Evolutionary conservation across 2,113 vertebrate species (phyloP), one percentile per base, ranked within the genome.

Genomic region (Neopipo cinnamomea): DNA sequence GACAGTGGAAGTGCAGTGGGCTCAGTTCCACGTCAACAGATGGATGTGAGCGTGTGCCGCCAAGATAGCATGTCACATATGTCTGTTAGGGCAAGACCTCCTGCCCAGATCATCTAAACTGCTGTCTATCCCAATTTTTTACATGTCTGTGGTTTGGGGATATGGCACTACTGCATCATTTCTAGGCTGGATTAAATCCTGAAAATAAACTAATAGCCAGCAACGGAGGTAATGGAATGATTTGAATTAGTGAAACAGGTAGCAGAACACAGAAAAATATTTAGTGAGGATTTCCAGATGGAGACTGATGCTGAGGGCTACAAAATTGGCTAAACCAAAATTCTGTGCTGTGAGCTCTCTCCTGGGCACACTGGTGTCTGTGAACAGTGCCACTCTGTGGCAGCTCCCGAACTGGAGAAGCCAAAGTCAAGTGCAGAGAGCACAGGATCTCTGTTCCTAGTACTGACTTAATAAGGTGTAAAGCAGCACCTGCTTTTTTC

Each of bases 1-100:
- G 85, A 68, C 5, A 0, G 14, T 33, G 72, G 77, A 61, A 83
- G 55, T 58, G 82, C 76, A 91, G 6, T 30, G 74, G 86, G 92
- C 82, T 82, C 11, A 7, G 76, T 72, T 91, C 93, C 95, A 93
- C n/a, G 6, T 59, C 81, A 52, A 72, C 94, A 94, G 87, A 95
- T 91, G 94, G 92, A 71, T 82, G 74, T 4, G 37, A 80, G 55
- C 5, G 8, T 83, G 68, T 93, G 87, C 75, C 1, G 33, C 88
- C 85, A 94, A 79, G 88, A 61, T 27, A 95, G 61, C 63, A 12
- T 68, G 74, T 91, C 77, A 91, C 91, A 66, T 81, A 55, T 62
- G 90, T 62, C 79, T 95, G 66, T 82, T 72, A 95, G 96, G 90
- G 94, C 87, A 74, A 68, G 93, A 91, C 94, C 89, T 88, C 91